phyloP scores from a whole-genome alignment of 2,797 vertebrate genomes.

The Adrianichthys oophorus region DNA sequence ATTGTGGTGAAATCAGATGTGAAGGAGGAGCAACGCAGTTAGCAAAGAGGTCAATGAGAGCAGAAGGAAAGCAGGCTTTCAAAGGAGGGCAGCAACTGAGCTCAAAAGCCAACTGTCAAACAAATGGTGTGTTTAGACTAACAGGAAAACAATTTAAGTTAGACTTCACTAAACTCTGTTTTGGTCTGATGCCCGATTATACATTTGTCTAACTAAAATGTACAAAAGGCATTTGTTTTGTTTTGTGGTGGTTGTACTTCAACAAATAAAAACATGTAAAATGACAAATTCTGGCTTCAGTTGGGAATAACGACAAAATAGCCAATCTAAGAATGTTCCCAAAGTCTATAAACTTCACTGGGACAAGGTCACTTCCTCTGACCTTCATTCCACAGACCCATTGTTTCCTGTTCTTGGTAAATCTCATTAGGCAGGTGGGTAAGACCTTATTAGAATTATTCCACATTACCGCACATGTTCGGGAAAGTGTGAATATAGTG shows the following conservation, averaged over 20 bases:
- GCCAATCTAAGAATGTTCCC: background rate
- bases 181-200: no score
- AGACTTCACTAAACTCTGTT: no score
- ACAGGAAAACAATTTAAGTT: background rate
- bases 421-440: background rate
- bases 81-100: background rate
- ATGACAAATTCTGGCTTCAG: no score
- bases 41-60: conserved; percentile 7
- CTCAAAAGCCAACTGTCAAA: conserved; percentile 5
- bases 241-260: no score
- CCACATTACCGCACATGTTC: no score
- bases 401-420: background rate
- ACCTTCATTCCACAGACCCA: background rate
- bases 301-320: background rate
- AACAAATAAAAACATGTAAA: no score
- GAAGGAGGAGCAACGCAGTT: conserved; percentile 16
- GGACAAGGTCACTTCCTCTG: background rate
- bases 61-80: background rate
- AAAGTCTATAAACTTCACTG: background rate
- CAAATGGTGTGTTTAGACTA: background rate
- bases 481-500: background rate
- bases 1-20: conserved; percentile 10
- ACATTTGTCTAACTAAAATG: no score
- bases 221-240: no score
- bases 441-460: background rate